Conservation (phyloP, 2,888 invertebrate species). For the Oligia strigilis region DNA sequence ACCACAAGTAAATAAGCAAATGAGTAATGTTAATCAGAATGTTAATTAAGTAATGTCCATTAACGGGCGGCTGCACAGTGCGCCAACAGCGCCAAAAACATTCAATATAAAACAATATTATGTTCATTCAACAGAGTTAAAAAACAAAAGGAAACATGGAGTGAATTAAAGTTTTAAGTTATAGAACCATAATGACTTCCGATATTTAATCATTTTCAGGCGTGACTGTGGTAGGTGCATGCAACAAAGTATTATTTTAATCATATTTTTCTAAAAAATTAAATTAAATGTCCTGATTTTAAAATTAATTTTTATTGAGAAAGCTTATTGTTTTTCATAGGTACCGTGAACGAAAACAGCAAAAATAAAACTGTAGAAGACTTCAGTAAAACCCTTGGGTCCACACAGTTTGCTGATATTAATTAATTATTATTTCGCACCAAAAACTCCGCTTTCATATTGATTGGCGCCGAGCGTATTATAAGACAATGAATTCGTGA, state of each 20-base stretch:
- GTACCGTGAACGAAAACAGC: neutral
- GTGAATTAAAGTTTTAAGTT: neutral
- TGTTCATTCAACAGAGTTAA: neutral
- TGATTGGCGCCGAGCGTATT: neutral
- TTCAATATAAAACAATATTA: conserved; percentile 3
- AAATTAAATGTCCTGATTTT: no score
- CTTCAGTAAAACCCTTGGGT: neutral
- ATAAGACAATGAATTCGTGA: neutral
- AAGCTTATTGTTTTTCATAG: neutral
- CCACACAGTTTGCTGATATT: neutral
- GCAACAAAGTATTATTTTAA: neutral
- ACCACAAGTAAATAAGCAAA: conserved; percentile 7
- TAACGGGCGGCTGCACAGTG: neutral
- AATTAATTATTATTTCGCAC: conserved; percentile 10
- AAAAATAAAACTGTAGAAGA: neutral
- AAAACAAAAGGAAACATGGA: neutral
- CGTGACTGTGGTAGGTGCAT: neutral
- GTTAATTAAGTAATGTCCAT: conserved; percentile 17
- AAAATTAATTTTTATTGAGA: neutral
- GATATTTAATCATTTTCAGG: neutral
- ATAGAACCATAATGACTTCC: neutral
- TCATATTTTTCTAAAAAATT: neutral
- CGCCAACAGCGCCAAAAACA: conserved; percentile 15
- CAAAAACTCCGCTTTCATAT: neutral
- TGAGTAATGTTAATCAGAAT: conserved; percentile 20